Conservation (phyloP, 2,888 invertebrate species). For the Willowsia nigromaculata region DNA sequence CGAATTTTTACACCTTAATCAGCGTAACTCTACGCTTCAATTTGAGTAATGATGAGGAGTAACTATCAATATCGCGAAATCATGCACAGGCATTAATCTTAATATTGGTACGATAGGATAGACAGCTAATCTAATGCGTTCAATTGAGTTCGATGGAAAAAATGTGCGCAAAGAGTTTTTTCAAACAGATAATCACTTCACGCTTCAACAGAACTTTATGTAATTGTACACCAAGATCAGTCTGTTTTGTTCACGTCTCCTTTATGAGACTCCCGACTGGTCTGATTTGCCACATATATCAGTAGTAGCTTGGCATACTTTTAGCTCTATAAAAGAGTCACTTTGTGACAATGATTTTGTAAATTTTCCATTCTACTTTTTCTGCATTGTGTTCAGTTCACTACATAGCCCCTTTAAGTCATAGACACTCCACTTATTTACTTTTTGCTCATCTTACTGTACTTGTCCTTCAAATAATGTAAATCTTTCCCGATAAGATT, state of each 20-base stretch:
- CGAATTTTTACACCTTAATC: slow-evolving; percentile 34
- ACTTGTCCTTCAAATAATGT: slow-evolving; percentile 41
- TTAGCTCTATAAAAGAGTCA: neutral
- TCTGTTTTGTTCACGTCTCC: neutral
- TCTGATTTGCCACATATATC: neutral
- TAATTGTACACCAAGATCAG: neutral
- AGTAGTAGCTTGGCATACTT: slow-evolving; percentile 24
- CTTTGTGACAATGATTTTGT: slow-evolving; percentile 18
- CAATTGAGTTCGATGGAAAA: neutral
- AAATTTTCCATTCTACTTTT: slow-evolving; percentile 29
- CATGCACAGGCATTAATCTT: neutral
- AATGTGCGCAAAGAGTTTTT: neutral
- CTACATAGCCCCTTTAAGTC: neutral
- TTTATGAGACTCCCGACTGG: neutral
- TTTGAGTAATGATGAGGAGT: slow-evolving; percentile 20
- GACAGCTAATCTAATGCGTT: neutral
- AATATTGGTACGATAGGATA: neutral
- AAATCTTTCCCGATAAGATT: slow-evolving; percentile 32
- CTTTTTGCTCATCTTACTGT: neutral
- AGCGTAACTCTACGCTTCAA: slow-evolving; percentile 26
- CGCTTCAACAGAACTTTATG: slow-evolving; percentile 37
- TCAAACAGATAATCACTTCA: neutral
- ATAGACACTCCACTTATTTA: neutral
- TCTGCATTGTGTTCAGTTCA: neutral
- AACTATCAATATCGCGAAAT: neutral